Conservation (phyloP, 2,113 vertebrate genomes). For the Mystacornis crossleyi region DNA sequence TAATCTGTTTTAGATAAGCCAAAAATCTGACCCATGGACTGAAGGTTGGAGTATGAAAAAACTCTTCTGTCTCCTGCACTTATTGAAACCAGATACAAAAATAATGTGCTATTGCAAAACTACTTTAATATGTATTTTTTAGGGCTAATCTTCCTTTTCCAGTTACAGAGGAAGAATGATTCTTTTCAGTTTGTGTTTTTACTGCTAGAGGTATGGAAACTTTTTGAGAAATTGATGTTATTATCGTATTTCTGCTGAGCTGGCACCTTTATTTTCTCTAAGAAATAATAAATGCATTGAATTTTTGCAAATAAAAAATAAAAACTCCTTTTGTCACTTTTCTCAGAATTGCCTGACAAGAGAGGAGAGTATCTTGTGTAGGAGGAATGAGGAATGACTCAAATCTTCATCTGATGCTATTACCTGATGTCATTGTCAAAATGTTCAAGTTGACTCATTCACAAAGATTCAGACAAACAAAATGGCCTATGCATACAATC, state of each 20-base stretch:
- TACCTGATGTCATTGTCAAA: conserved; percentile 1
- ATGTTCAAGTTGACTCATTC: conserved; percentile 3
- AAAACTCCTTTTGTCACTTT: background rate
- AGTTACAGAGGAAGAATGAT: background rate
- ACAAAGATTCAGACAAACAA: background rate
- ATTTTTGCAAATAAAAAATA: background rate
- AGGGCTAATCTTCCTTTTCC: background rate
- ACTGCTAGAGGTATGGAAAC: background rate
- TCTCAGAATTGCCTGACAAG: background rate
- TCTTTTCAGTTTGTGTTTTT: background rate
- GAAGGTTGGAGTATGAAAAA: background rate
- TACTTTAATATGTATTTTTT: background rate
- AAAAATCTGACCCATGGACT: background rate
- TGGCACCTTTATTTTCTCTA: background rate
- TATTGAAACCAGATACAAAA: background rate
- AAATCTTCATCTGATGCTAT: background rate
- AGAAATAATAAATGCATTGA: background rate
- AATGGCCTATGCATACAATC: background rate
- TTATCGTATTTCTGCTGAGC: background rate
- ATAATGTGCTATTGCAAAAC: background rate
- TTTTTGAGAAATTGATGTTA: background rate
- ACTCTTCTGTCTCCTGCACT: background rate
- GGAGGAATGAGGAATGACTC: conserved; percentile 43
- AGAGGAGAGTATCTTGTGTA: background rate
- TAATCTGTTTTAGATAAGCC: background rate